Conservation (phyloP, 1,140 invertebrate genomes). For the Drosophila ercepeae region DNA sequence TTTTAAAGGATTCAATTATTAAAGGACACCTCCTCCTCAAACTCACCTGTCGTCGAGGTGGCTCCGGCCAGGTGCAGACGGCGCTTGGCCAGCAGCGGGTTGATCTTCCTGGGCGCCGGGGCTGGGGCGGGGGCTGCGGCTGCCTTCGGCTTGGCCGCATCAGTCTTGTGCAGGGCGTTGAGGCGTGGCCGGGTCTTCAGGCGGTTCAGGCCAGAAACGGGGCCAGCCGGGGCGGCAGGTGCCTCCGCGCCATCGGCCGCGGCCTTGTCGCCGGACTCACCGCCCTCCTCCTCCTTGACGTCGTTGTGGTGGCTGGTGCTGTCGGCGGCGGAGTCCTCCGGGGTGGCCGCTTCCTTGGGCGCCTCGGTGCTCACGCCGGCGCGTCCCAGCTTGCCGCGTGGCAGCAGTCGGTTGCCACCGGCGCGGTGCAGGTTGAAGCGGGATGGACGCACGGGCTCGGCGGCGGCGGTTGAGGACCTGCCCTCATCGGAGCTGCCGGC, state of each 20-base stretch:
- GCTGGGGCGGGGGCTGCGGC: slow-evolving; percentile 48
- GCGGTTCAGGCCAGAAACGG: slow-evolving; percentile 73
- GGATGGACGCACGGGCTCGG: slow-evolving; percentile 63
- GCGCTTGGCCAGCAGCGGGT: slow-evolving; percentile 79
- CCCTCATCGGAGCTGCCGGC: slow-evolving; percentile 74
- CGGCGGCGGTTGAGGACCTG: slow-evolving; percentile 67
- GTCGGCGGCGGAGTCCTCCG: slow-evolving; percentile 81
- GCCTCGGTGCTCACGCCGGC: slow-evolving; percentile 69
- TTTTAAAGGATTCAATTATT: background rate
- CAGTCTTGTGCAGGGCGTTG: slow-evolving; percentile 78
- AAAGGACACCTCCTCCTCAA: background rate
- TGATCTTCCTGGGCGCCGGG: slow-evolving; percentile 71
- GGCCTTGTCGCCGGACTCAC: slow-evolving; percentile 51
- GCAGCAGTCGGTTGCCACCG: slow-evolving; percentile 62
- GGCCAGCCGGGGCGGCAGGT: slow-evolving; percentile 37
- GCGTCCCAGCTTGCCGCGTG: slow-evolving; percentile 66
- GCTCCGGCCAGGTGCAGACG: slow-evolving; percentile 68
- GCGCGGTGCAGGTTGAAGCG: slow-evolving; percentile 78
- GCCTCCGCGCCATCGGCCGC: slow-evolving; percentile 52
- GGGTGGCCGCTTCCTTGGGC: slow-evolving; percentile 68
- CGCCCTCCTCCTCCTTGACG: slow-evolving; percentile 56
- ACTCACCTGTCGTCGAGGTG: slow-evolving; percentile 66
- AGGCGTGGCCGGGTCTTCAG: slow-evolving; percentile 79
- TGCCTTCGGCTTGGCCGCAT: slow-evolving; percentile 60
- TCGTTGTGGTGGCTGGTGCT: slow-evolving; percentile 72